Conservation (phyloP, 2,797 vertebrate species). For the Sardinella longiceps region DNA sequence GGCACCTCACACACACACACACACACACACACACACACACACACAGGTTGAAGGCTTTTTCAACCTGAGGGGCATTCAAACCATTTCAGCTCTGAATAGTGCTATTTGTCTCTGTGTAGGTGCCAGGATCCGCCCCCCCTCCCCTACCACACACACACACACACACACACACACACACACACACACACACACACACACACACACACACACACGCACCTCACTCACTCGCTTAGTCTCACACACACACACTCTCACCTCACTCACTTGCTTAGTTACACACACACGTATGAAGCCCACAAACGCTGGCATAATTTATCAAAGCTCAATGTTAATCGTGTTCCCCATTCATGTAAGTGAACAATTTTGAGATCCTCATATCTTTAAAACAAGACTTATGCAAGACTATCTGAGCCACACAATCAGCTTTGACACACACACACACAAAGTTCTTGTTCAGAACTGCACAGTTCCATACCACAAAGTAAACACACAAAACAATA, state of each 20-base stretch:
- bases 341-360: too few relatives aligned
- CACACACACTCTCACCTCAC: neutral
- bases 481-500: constrained; percentile 14
- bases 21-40: constrained; percentile 31
- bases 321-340: too few relatives aligned
- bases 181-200: neutral
- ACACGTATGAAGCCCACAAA: too few relatives aligned
- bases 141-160: neutral
- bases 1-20: too few relatives aligned
- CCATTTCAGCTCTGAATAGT: neutral
- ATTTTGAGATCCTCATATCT: too few relatives aligned
- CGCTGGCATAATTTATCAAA: too few relatives aligned
- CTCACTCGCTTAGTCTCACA: too few relatives aligned
- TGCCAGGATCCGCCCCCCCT: neutral
- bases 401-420: neutral
- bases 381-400: too few relatives aligned
- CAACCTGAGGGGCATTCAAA: neutral
- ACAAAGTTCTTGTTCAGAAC: neutral
- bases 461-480: neutral
- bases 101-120: too few relatives aligned
- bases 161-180: neutral
- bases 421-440: too few relatives aligned
- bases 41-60: neutral
- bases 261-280: too few relatives aligned
- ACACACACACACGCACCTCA: too few relatives aligned